Evolutionary conservation across 2,888 invertebrate genomes (phyloP).

Genomic region (Epicampocera succincta): DNA sequence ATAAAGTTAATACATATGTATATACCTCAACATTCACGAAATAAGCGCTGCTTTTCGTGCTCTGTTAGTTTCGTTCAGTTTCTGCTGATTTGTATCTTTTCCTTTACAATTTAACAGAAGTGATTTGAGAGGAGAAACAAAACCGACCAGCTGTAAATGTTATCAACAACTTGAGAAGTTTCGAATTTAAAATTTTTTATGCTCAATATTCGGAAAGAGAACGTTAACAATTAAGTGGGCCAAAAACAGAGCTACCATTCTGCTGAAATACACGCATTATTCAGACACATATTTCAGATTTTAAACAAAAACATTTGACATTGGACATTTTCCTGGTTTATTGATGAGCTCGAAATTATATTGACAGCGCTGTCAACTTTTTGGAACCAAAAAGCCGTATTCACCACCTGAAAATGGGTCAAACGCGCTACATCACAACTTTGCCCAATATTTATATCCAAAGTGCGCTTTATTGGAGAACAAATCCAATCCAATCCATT

Average conservation of each 20-base stretch:
- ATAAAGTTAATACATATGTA: constrained; percentile 15
- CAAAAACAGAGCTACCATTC: constrained; percentile 2
- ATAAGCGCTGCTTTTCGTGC: background rate
- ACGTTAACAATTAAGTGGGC: constrained; percentile 13
- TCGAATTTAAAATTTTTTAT: background rate
- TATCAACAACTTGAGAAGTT: background rate
- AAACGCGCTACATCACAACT: too few species aligned
- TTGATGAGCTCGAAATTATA: too few species aligned
- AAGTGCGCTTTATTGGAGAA: too few species aligned
- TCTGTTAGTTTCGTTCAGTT: constrained; percentile 20
- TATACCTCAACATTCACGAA: constrained; percentile 35
- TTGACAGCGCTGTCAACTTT: too few species aligned
- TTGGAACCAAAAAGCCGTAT: too few species aligned
- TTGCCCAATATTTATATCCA: too few species aligned
- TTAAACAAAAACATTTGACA: too few species aligned
- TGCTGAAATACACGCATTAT: background rate
- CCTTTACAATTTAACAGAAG: constrained; percentile 12
- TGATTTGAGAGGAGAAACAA: constrained; percentile 5
- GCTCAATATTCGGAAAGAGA: background rate
- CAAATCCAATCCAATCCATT: too few species aligned
- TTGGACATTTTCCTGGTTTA: too few species aligned
- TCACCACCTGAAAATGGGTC: too few species aligned
- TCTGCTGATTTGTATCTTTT: background rate
- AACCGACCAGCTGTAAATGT: constrained; percentile 8
- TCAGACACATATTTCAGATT: too few species aligned